Conservation (phyloP, 2,113 vertebrate genomes). For the Bujurquina vittata region DNA sequence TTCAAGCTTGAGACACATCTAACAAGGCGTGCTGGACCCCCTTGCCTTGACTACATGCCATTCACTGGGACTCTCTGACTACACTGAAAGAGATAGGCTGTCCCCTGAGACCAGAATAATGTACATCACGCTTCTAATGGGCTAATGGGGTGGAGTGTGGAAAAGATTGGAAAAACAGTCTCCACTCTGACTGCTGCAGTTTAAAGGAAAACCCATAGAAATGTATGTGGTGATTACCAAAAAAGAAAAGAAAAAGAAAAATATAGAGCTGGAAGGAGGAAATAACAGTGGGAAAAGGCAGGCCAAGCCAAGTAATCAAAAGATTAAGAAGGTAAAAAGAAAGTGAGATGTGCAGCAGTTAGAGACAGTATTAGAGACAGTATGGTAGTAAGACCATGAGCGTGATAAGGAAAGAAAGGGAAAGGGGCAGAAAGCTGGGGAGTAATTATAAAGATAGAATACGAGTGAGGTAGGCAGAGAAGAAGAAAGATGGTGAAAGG, state of each 20-base stretch:
- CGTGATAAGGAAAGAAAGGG: conserved; percentile 15
- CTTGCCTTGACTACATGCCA: conserved; percentile 36
- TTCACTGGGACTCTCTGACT: conserved; percentile 54
- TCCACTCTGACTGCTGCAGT: conserved; percentile 31
- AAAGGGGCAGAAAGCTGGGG: conserved; percentile 19
- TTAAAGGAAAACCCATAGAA: conserved; percentile 18
- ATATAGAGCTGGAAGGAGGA: background rate
- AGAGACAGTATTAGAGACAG: conserved; percentile 29
- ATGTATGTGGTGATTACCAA: background rate
- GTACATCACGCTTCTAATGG: conserved; percentile 67
- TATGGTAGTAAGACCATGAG: conserved; percentile 7
- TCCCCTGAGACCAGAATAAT: conserved; percentile 66
- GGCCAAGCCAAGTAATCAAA: conserved; percentile 24
- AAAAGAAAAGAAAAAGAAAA: background rate
- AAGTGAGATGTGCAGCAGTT: conserved; percentile 7
- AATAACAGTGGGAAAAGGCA: background rate
- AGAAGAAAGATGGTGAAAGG: conserved; percentile 41
- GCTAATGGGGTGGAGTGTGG: conserved; percentile 62
- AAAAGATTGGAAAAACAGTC: conserved; percentile 37
- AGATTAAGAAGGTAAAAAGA: conserved; percentile 12
- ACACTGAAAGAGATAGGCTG: conserved; percentile 64
- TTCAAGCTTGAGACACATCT: conserved; percentile 71
- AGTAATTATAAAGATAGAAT: conserved; percentile 60
- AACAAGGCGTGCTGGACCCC: conserved; percentile 56
- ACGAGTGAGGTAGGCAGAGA: conserved; percentile 7